Evolutionary conservation across 2,113 vertebrate genomes (phyloP), one percentile per base, ranked within the genome.

Genomic region (human (Homo sapiens)): DNA sequence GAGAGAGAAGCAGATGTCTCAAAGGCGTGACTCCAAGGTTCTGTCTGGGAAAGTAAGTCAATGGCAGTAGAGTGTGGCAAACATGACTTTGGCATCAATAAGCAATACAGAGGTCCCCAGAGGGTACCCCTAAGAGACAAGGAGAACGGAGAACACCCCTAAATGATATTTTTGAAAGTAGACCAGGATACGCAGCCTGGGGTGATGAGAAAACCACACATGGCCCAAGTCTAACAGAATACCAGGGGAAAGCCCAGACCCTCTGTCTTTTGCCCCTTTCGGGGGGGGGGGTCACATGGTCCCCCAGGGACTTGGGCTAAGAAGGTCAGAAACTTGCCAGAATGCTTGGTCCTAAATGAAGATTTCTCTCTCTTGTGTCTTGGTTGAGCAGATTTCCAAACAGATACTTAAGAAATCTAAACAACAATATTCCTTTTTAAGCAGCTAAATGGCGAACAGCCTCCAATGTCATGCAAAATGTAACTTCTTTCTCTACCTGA

Each of bases 151-250:
- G 30, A 68, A 64, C 27, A 22, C 12, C 66, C 38, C 66, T 0
- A 14, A 6, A 4, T 35, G 35, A 4, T 23, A 22, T 38, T 55
- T 14, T 43, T 22, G 4, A 5, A 68, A 38, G 59, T 0, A 14
- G 40, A 61, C 4, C 13, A 17, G 48, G 12, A 7, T 27, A 25
- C 14, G 22, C 4, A 17, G 30, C 59, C 1, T 10, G 9, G 45
- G 20, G 1, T 8, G 23, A 22, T 8, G n/a, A 27, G 55, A 13
- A 73, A 22, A 32, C 3, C 17, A 9, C 0, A 14, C 0, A 14
- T 0, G n/a, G 8, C 10, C 0, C 8, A 16, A 30, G 40, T 61
- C 87, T 30, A 40, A 6, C 0, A 7, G 75, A 14, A 2, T 1
- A 50, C 38, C 27, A 0, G 0, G 1, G 38, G 17, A n/a, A 52